Evolutionary conservation across 2,113 vertebrate genomes (phyloP).

Genomic region (Acanthochromis polyacanthus): DNA sequence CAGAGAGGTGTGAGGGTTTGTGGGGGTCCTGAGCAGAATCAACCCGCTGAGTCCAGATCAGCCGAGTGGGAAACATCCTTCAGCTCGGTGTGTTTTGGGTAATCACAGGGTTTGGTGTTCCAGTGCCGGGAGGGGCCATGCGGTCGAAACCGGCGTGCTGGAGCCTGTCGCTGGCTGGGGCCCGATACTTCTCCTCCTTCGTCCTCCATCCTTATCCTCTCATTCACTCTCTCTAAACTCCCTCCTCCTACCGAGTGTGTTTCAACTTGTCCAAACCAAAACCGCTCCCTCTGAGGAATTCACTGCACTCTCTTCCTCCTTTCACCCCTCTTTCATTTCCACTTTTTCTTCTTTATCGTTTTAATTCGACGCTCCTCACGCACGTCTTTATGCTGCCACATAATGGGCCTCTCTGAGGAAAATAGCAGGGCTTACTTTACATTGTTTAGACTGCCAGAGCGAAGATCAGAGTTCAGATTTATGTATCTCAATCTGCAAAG

Average conservation of each 20-base stretch:
- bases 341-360: slow-evolving; percentile 39
- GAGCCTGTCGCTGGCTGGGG: slow-evolving; percentile 75
- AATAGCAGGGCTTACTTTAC: slow-evolving; percentile 49
- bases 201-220: slow-evolving; percentile 57
- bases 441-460: slow-evolving; percentile 57
- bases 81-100: slow-evolving; percentile 80
- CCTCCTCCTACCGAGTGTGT: slow-evolving; percentile 62
- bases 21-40: no score
- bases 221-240: slow-evolving; percentile 66
- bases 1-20: not conserved
- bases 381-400: slow-evolving; percentile 28
- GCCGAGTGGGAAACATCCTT: slow-evolving; percentile 61
- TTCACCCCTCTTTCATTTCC: slow-evolving; percentile 64
- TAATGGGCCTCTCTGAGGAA: slow-evolving; percentile 23
- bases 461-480: slow-evolving; percentile 30
- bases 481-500: slow-evolving; percentile 23
- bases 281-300: slow-evolving; percentile 68
- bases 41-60: slow-evolving; percentile 14
- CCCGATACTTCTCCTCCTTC: slow-evolving; percentile 60
- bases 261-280: slow-evolving; percentile 58
- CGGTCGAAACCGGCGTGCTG: slow-evolving; percentile 84
- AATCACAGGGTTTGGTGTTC: slow-evolving; percentile 86
- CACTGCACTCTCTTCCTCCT: slow-evolving; percentile 48
- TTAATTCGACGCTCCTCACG: slow-evolving; percentile 31
- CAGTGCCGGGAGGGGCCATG: slow-evolving; percentile 81